These are phyloP conservation scores for Pseudomugil tenellus DNA, from an alignment of 2,797 vertebrate genomes.

Conservation along the genomic window DNA sequence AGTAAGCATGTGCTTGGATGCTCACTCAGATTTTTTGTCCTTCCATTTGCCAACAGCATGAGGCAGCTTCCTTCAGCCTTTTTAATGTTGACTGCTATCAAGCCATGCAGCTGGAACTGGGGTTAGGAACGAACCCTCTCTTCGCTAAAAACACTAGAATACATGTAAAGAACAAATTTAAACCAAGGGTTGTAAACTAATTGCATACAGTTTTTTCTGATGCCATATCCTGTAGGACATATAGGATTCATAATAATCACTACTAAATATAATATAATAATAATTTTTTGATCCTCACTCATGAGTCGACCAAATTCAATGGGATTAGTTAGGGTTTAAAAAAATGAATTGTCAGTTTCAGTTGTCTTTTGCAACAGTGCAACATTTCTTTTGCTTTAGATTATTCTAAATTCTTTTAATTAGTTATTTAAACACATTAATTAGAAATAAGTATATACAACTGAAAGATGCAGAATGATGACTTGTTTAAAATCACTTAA, in stretches of 20 bases:
- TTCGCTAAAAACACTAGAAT: conserved; percentile 20
- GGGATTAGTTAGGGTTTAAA: neutral
- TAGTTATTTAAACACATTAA: too few relatives aligned
- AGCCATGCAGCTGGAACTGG: conserved; percentile 38
- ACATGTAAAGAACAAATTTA: conserved; percentile 25
- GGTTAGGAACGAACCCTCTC: conserved; percentile 16
- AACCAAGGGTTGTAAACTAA: conserved; percentile 10
- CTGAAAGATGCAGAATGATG: too few relatives aligned
- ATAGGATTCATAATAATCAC: neutral
- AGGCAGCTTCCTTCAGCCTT: conserved; percentile 19
- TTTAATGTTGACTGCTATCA: conserved; percentile 29
- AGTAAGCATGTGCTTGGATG: conserved; percentile 32
- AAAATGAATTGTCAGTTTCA: neutral
- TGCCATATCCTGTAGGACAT: too few relatives aligned
- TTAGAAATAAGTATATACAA: too few relatives aligned
- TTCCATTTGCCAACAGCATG: conserved; percentile 32
- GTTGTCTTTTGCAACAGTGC: neutral
- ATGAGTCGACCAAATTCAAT: neutral
- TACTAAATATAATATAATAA: too few relatives aligned
- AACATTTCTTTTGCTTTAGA: neutral
- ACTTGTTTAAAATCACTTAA: too few relatives aligned
- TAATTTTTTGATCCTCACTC: neutral
- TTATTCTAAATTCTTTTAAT: too few relatives aligned
- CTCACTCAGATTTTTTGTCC: conserved; percentile 21
- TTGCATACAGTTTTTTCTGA: too few relatives aligned